A percentile compares a stretch with the other conserved stretches of the same genome.
These are phyloP conservation scores for Halcyon leucocephala DNA, from an alignment of 2,797 vertebrate species.

Conservation along the genomic window DNA sequence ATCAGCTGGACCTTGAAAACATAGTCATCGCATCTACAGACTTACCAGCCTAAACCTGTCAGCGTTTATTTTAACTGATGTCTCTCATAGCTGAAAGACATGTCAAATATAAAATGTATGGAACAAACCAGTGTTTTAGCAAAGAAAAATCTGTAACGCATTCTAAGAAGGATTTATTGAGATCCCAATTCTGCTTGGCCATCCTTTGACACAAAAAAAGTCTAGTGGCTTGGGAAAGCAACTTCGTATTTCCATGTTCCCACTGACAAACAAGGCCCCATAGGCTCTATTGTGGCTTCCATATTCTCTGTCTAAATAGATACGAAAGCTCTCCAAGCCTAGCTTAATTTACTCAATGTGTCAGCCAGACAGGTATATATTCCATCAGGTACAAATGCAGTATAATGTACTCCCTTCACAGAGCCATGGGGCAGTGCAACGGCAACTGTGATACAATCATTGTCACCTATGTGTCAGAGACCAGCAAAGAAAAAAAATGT, in stretches of 20 bases:
- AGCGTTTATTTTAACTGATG: not conserved
- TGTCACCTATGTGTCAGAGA: not conserved
- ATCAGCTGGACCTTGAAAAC: not conserved
- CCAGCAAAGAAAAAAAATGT: not conserved
- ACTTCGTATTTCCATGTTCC: not conserved
- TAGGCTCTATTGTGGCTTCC: not conserved
- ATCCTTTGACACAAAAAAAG: not conserved
- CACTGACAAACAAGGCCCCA: not conserved
- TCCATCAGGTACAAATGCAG: not conserved
- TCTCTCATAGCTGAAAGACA: not conserved
- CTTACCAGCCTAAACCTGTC: not conserved
- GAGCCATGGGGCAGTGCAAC: not conserved
- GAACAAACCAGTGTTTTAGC: not conserved
- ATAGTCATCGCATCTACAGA: not conserved
- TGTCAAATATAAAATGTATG: not conserved
- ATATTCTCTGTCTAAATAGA: not conserved
- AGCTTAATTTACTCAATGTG: not conserved
- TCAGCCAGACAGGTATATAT: not conserved
- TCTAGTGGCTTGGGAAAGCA: not conserved
- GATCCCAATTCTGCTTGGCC: accelerated
- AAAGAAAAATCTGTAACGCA: not conserved
- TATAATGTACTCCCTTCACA: not conserved
- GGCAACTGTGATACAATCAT: not conserved
- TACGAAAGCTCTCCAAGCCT: not conserved
- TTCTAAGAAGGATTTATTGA: not conserved